Base-by-base conservation (phyloP, 2,888 invertebrate species). In the Cerastis rubricosa region DNA sequence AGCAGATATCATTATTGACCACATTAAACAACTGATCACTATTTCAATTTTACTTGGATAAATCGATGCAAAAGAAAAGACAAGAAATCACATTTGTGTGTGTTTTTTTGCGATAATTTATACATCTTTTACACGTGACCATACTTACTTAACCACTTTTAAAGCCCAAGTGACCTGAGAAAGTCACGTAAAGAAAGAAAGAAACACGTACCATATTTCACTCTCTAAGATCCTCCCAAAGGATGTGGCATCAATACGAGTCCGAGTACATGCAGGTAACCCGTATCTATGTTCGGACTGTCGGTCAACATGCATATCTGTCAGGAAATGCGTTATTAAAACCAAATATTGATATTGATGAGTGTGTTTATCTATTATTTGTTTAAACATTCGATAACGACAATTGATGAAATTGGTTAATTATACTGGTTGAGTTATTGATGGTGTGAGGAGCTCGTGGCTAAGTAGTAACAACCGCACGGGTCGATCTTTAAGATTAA, bases 271-370 rank as follows among this genome's bases (percentile, higher is more conserved):
- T 57, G 22, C 76, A 76, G 85, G 76, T 81, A 85, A 71, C 64
- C 25, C 67, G 5, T 83, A 85, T 85, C 72, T 43, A 73, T 76
- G 45, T 66, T 61, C 25, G n/a, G 67, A 54, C 71, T 71, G 72
- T 57, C 25, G 43, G 67, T 59, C 77, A 74, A 85, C 65, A 72
- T 49, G n/a, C 81, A 67, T 83, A 76, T 80, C 47, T 57, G 61
- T 11, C 85, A 78, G 88, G 88, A 88, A 89, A 83, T 84, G 80
- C 82, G 70, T 84, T 83, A 86, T 81, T 85, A 72, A 79, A 75
- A 77, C 65, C 65, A 89, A 75, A 87, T 81, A 88, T 88, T 81
- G 49, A 74, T 76, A 63, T 2, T 14, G 74, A 66, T 71, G 74
- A 25, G 45, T 1, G 59, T 67, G 19, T 69, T 70, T 84, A 87